Conservation (phyloP, 2,113 vertebrate genomes). For the Recurvirostra avosetta region DNA sequence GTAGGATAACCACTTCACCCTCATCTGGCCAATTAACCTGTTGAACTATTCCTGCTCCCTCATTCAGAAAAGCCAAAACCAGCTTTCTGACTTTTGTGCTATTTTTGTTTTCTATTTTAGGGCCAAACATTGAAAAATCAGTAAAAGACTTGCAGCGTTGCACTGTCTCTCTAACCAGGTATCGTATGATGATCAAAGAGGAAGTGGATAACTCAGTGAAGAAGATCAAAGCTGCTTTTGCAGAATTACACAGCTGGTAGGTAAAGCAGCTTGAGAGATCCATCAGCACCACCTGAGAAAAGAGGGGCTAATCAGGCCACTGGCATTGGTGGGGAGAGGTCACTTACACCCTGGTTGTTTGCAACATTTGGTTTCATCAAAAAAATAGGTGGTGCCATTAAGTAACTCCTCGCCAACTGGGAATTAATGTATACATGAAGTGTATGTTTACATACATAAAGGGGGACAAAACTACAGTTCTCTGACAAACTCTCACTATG, state of each 20-base stretch:
- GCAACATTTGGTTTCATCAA: background rate
- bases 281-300: background rate
- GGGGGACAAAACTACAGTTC: background rate
- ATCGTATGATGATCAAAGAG: conserved; percentile 81
- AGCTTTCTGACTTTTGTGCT: background rate
- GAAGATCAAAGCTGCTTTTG: conserved; percentile 83
- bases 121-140: conserved; percentile 81
- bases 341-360: background rate
- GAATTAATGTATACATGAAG: background rate
- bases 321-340: background rate
- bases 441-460: background rate
- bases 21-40: background rate
- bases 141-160: conserved; percentile 83
- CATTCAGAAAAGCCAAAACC: background rate
- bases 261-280: background rate
- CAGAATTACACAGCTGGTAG: conserved; percentile 80
- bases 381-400: background rate
- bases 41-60: background rate
- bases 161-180: conserved; percentile 79
- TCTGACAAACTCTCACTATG: background rate
- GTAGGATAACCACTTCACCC: background rate
- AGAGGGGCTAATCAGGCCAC: background rate
- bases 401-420: background rate
- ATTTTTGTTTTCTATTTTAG: conserved; percentile 60
- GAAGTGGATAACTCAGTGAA: conserved; percentile 81